Evolutionary conservation across 2,797 vertebrate genomes (phyloP), one percentile per base, ranked within the genome.

Genomic region (Smutsia temminckii): DNA sequence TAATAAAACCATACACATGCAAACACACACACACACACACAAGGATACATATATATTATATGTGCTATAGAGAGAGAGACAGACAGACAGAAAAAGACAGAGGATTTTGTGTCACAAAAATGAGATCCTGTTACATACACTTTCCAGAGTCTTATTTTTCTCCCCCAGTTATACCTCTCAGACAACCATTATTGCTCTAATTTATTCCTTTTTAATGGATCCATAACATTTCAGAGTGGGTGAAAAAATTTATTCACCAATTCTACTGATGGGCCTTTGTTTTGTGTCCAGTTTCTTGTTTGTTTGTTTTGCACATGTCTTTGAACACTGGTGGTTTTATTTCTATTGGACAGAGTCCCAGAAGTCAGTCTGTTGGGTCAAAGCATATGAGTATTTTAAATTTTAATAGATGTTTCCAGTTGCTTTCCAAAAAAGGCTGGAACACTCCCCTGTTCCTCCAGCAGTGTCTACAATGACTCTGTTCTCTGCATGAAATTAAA

Each of bases 71-170:
- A 78, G 6, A 77, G 8, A 85, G 8, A 55, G 16, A 80, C 1
- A 74, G 42, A 40, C 21, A 57, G 27, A 69, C 13, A 75, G 0
- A 74, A 29, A 46, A 12, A 53, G 37, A 72, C 16, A 61, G n/a
- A 93, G 68, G 72, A 57, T 87, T 93, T 61, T 91, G 49, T 61
- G 63, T 91, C 72, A 71, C 25, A 94, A 72, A 81, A 95, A 85
- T 42, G 51, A 81, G 53, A 86, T 91, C 34, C 68, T 91, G 4
- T 49, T 61, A 59, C 5, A 61, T 46, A 77, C 18, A 14, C 32
- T 83, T 90, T 88, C 59, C 59, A 69, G 53, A 40, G 66, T 66
- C 59, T 80, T n/a, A 34, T 81, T 63, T 89, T 57, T 46, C 20
- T 74, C 32, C 40, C 34, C 80, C 59, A 64, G 23, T 49, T 51